Percentiles rank a stretch among this genome's conserved stretches.
phyloP scores from a whole-genome alignment of 23 tunicate genomes.

The Ciona savignyi region DNA sequence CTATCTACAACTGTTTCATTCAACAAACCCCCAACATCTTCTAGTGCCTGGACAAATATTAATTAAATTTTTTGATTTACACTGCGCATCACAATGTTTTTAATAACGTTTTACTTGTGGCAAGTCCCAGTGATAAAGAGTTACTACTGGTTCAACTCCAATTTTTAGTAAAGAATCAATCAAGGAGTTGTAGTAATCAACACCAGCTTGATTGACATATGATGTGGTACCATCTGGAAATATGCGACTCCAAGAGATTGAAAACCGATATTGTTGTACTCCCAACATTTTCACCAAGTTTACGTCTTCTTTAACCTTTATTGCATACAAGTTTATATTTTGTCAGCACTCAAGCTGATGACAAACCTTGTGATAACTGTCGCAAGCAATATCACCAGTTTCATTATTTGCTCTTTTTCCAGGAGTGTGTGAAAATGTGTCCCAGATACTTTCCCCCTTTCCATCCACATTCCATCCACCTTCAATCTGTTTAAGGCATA shows the following conservation, averaged over 20 bases:
- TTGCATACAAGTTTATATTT: no score
- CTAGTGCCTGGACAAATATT: conserved; percentile 45
- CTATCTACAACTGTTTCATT: conserved; percentile 45
- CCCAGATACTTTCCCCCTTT: conserved; percentile 93
- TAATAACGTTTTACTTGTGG: conserved; percentile 95
- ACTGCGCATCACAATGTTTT: not conserved
- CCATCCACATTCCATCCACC: conserved; percentile 99
- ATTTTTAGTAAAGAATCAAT: conserved; percentile 49
- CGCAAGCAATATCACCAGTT: conserved; percentile 97
- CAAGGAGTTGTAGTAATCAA: conserved; percentile 77
- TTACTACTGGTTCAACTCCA: conserved; percentile 91
- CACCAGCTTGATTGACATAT: conserved; percentile 59
- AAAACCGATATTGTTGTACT: conserved; percentile 85
- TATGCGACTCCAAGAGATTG: conserved; percentile 80
- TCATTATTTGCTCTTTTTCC: conserved; percentile 63
- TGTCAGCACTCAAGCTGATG: no score
- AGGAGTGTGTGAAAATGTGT: conserved; percentile 67
- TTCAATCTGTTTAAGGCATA: conserved; percentile 57
- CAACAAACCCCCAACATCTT: conserved; percentile 58
- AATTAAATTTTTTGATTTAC: not conserved
- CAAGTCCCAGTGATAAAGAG: conserved; percentile 96
- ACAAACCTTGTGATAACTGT: conserved; percentile 91
- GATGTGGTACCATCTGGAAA: conserved; percentile 85
- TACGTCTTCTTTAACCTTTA: conserved; percentile 77
- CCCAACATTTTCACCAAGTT: conserved; percentile 71